Base-by-base conservation (phyloP, 1,140 invertebrate species). In the Cheumatopsyche charites region DNA sequence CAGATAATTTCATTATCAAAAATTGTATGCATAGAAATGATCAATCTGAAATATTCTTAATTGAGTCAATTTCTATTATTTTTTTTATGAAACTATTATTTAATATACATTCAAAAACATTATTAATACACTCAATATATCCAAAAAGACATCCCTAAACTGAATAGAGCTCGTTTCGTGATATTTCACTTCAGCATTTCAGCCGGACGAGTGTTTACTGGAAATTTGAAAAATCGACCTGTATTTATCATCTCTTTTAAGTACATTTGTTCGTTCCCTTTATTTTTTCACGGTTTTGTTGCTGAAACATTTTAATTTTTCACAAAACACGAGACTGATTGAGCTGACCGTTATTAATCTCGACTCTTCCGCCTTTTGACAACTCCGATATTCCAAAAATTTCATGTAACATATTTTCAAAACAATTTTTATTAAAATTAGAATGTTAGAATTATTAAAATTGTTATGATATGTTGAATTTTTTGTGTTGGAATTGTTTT, bases 161-260 rank as follows among this genome's bases (percentile, higher is more conserved):
- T n/a, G n/a, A n/a, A n/a, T n/a, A n/a, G n/a, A n/a, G n/a, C n/a
- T n/a, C n/a, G n/a, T n/a, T n/a, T n/a, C n/a, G n/a, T n/a, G n/a
- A 36, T 36, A 9, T 36, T 36, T 36, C 29, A 36, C 55, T 58
- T 36, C 55, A 13, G 55, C 55, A 5, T 19, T n/a, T n/a, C 47
- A 1, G 55, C 49, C 29, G 29, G 55, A 23, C 23, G 9, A 52
- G 7, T 52, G 19, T 52, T 52, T 52, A 52, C 47, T 13, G 55
- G 55, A 58, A 26, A 58, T 25, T 58, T 58, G 55, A 58, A 58
- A 58, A 58, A 58, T 58, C 25, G 55, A 58, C 55, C 55, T 19
- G 55, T 58, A 58, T 58, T 58, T 58, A 58, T 58, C 55, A 58
- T 58, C 55, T 58, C 55, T 58, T 25, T 58, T 58, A 58, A 58